Evolutionary conservation across 2,797 vertebrate species (phyloP), one percentile per base, ranked within the genome.

Genomic region (Pampus argenteus): DNA sequence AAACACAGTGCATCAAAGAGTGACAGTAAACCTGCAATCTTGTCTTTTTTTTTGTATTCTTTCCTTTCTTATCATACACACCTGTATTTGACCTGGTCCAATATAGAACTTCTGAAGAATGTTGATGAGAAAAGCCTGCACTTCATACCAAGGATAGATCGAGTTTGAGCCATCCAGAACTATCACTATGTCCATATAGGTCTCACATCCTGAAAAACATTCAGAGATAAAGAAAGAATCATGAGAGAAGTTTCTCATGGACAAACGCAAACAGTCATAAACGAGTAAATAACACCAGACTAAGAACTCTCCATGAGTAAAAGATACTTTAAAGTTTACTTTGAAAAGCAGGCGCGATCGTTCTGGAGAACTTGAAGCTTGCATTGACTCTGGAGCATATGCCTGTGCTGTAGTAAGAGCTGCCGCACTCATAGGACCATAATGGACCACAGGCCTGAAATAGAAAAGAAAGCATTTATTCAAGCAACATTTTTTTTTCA

Each of bases 371-470:
- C 86, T 97, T 96, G 92, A 99, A 99, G 93, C 96, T 97, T 68
- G 97, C 90, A 75, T 96, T 99, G 91, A 99, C 96, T 59, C 96
- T 88, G 45, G 97, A 99, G 83, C 98, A 99, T 89, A 99, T 98
- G 26, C 98, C 98, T 0, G 98, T 99, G 91, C 97, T 99, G 92
- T 98, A 99, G 94, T 98, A 99, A 42, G 98, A 99, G 85, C 97
- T 99, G 55, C 98, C 98, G n/a, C 98, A 99, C 89, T 99, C 97
- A 0, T 99, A 98, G 18, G 98, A 97, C 98, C 98, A 99, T 7
- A 99, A 93, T 0, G 98, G 98, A 83, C 98, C 98, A 93, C 98
- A 99, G 26, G 97, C 97, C 98, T 99, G 87, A 15, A 79, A 88
- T 59, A 87, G 25, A 61, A 79, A 66, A 67, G 9, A 73, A 80